Evolutionary conservation across 2,113 vertebrate species (phyloP), one percentile per base, ranked within the genome.

Genomic region (Dissostichus mawsoni): DNA sequence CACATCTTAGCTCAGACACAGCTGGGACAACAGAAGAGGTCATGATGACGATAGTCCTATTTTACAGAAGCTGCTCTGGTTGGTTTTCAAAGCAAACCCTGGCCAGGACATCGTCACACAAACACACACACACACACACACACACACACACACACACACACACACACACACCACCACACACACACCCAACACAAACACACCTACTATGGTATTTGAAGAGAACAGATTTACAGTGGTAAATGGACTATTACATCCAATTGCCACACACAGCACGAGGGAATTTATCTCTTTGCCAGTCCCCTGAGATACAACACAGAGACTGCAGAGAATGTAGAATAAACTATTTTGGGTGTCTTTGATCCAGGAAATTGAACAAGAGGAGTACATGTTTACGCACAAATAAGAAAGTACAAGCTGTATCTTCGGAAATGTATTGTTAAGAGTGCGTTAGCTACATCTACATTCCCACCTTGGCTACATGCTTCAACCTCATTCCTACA

Each of bases 21-120:
- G 93, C 94, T 92, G 94, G 87, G 80, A 92, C 94, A 95, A 95
- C 89, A 94, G 33, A 87, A 63, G 78, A 86, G 85, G 83, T 90
- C 87, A 85, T 20, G 25, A 82, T 82, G 85, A 88, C 70, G 63
- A 79, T 50, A n/a, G 72, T 83, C 48, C 67, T 64, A 44, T 78
- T 87, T 79, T 83, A 85, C 85, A 87, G 86, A 76, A 89, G 88
- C 83, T 80, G 80, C 63, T 86, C 67, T 65, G 68, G 69, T 89
- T 18, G 52, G 23, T 84, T 86, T 80, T 85, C 63, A 90, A 80
- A 86, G 77, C 89, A 93, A 91, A 90, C 81, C 87, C 65, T 18
- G 53, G 52, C 85, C 71, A 65, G 77, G 78, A 80, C 81, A 75
- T 74, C 73, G 51, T 57, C 72, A 18, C 69, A 72, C 11, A n/a